Evolutionary conservation across 2,113 vertebrate species (phyloP), one percentile per base, ranked within the genome.

Genomic region (Mustela lutreola): DNA sequence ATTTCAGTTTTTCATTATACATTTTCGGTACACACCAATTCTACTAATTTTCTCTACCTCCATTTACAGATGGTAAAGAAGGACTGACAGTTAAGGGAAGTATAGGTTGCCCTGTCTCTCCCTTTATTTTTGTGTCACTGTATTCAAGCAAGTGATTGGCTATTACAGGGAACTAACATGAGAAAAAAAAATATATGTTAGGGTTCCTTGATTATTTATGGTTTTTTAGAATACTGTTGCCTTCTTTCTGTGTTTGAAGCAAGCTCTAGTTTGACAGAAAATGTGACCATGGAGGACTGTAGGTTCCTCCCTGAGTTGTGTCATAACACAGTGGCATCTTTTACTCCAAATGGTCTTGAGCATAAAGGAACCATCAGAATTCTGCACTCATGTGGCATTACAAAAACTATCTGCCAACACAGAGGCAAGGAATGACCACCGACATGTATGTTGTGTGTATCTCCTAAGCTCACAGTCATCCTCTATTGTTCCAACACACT

Each of bases 371-470:
- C 4, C 9, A 31, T 28, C 21, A 53, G 45, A 70, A 71, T 71
- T 93, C 53, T 82, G 39, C 22, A 7, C 22, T 65, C 33, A 28
- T 3, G 5, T 21, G 33, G 22, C 8, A 12, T 91, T 36, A 56
- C 33, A 60, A 65, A 65, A 10, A 2, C 42, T 42, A 12, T 1
- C 50, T 63, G n/a, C 2, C 14, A 87, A 71, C 12, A 19, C 8
- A 7, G 24, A 76, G 22, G 21, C 45, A 78, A 87, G 16, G 15
- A 83, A 95, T 5, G 33, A 58, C 5, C 33, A 12, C 21, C 21
- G 24, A n/a, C 11, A 39, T 16, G 33, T 31, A 15, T 24, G 11
- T 1, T 7, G 8, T 7, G 9, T 0, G 0, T 8, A 70, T 48
- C 31, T 90, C 24, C 10, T 58, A 18, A 0, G 5, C 2, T 39